phyloP scores from a whole-genome alignment of 2,113 vertebrate genomes.

The Conger conger region DNA sequence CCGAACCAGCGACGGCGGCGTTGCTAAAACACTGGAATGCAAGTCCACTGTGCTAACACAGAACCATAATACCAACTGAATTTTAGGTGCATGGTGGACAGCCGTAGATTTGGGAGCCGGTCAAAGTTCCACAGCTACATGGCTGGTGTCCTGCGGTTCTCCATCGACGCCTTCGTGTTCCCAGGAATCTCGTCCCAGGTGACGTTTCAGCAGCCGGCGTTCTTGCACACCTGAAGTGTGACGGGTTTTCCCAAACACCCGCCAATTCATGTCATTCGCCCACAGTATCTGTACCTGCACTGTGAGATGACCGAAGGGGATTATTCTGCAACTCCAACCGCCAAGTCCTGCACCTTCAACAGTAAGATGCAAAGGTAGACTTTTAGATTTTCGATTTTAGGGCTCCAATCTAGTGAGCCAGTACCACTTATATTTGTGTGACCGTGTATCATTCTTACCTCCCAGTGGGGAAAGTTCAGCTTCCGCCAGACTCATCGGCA shows the following conservation, averaged over 20 bases:
- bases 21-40: too few relatives aligned
- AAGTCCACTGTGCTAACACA: too few relatives aligned
- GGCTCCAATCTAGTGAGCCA: too few relatives aligned
- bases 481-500: too few relatives aligned
- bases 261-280: not conserved
- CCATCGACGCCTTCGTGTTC: slow-evolving; percentile 60
- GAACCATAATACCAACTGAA: not conserved
- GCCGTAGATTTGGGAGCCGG: slow-evolving; percentile 50
- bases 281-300: slow-evolving; percentile 58
- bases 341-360: slow-evolving; percentile 64
- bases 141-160: slow-evolving; percentile 46
- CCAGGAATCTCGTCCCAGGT: slow-evolving; percentile 39
- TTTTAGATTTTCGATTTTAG: not conserved
- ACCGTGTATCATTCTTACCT: too few relatives aligned
- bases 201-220: slow-evolving; percentile 9
- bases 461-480: too few relatives aligned
- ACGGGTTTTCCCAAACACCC: not conserved
- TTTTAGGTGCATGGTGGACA: slow-evolving; percentile 64
- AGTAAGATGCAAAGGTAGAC: slow-evolving; percentile 38
- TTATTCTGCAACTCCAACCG: slow-evolving; percentile 11
- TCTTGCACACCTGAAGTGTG: not conserved
- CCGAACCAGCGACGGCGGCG: too few relatives aligned
- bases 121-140: slow-evolving; percentile 44
- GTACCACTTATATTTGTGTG: too few relatives aligned
- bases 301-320: slow-evolving; percentile 48